Evolutionary conservation across 1,140 invertebrate genomes (phyloP).

Genomic region (Pollicipes pollicipes): DNA sequence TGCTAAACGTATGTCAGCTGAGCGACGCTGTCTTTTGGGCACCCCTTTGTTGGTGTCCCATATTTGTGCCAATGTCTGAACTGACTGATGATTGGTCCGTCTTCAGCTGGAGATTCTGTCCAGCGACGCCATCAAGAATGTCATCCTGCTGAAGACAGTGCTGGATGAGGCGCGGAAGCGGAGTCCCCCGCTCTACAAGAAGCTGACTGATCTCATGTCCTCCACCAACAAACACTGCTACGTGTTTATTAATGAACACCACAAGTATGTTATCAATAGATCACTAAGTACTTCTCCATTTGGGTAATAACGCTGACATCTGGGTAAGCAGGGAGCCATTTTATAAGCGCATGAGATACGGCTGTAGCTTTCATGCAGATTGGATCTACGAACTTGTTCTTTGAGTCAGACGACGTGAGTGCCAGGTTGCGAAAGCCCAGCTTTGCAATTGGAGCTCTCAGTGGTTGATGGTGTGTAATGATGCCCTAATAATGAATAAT

Average conservation of each 20-base stretch:
- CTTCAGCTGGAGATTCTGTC: slow-evolving; percentile 77
- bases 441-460: too few species aligned
- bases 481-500: too few species aligned
- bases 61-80: too few species aligned
- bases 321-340: too few species aligned
- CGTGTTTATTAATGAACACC: slow-evolving; percentile 90
- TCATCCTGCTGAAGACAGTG: slow-evolving; percentile 83
- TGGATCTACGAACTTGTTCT: too few species aligned
- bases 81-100: not conserved
- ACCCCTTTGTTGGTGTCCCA: not conserved
- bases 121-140: slow-evolving; percentile 58
- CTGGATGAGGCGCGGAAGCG: slow-evolving; percentile 81
- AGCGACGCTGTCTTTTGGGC: not conserved
- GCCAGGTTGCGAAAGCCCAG: too few species aligned
- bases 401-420: too few species aligned
- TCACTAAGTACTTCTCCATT: too few species aligned
- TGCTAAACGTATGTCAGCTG: not conserved
- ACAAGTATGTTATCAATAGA: slow-evolving; percentile 53
- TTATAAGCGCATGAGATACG: too few species aligned
- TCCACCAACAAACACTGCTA: slow-evolving; percentile 67
- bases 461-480: too few species aligned
- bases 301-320: too few species aligned
- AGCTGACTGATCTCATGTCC: slow-evolving; percentile 60
- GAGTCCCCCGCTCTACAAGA: slow-evolving; percentile 73
- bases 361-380: too few species aligned